Conservation (phyloP, 2,888 invertebrate genomes). For the Apamea sordens region DNA sequence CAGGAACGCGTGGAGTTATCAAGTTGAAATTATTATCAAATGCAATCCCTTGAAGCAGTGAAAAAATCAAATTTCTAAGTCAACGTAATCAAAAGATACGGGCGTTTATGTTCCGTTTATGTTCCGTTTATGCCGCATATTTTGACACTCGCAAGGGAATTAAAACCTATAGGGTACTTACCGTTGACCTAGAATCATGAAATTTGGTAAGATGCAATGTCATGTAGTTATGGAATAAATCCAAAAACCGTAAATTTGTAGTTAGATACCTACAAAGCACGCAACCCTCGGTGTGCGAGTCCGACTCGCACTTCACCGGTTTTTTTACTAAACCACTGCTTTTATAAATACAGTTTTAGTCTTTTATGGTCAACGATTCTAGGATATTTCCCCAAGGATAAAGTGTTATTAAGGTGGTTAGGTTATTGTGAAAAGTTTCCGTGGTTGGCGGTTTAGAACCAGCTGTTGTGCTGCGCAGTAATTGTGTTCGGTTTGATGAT, state of each 20-base stretch:
- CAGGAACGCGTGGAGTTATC: no score
- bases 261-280: neutral
- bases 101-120: neutral
- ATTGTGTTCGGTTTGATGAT: constrained; percentile 25
- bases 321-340: constrained; percentile 18
- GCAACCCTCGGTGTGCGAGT: neutral
- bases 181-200: neutral
- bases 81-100: neutral
- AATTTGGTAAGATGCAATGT: no score
- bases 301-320: neutral
- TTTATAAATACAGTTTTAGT: constrained; percentile 13
- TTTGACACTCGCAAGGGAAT: neutral
- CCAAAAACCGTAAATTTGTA: neutral
- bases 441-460: constrained; percentile 18
- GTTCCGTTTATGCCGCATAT: neutral
- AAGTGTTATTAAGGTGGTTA: constrained; percentile 11
- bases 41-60: neutral
- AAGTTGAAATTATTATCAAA: no score
- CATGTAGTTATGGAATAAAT: neutral
- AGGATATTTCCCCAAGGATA: constrained; percentile 31
- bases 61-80: neutral
- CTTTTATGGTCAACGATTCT: neutral
- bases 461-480: neutral
- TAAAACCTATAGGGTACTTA: neutral
- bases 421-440: constrained; percentile 33